phyloP scores from a whole-genome alignment of 2,888 invertebrate genomes.

The Drosophila monieri region DNA sequence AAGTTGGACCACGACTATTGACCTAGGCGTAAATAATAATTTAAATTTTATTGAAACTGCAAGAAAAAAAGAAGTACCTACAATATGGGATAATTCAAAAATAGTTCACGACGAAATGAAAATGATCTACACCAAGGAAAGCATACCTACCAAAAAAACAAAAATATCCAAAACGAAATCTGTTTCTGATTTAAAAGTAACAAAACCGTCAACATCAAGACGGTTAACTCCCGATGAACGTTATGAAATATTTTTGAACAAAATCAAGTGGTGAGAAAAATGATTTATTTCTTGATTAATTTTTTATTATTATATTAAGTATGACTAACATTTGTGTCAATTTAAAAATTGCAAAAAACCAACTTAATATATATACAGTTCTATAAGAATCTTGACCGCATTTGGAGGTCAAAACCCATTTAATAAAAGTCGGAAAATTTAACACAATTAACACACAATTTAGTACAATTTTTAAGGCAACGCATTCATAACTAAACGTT shows the following conservation, averaged over 20 bases:
- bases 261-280: constrained; percentile 76
- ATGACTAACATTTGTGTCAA: too few species aligned
- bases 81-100: neutral
- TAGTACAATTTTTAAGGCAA: too few species aligned
- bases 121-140: neutral
- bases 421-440: too few species aligned
- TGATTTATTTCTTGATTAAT: neutral
- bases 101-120: neutral
- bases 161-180: constrained; percentile 15
- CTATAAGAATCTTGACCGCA: too few species aligned
- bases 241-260: constrained; percentile 81
- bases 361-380: too few species aligned
- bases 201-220: constrained; percentile 53
- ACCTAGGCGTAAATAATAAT: constrained; percentile 55
- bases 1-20: constrained; percentile 76
- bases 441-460: too few species aligned
- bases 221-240: constrained; percentile 80
- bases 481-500: too few species aligned
- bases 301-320: too few species aligned
- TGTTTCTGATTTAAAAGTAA: neutral
- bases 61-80: neutral
- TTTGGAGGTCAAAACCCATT: too few species aligned
- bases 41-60: neutral
- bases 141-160: neutral
- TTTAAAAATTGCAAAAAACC: too few species aligned